Percentiles rank a stretch among this genome's conserved stretches.
Conservation (phyloP, 2,113 vertebrate genomes). For the Elanus axillaris region DNA sequence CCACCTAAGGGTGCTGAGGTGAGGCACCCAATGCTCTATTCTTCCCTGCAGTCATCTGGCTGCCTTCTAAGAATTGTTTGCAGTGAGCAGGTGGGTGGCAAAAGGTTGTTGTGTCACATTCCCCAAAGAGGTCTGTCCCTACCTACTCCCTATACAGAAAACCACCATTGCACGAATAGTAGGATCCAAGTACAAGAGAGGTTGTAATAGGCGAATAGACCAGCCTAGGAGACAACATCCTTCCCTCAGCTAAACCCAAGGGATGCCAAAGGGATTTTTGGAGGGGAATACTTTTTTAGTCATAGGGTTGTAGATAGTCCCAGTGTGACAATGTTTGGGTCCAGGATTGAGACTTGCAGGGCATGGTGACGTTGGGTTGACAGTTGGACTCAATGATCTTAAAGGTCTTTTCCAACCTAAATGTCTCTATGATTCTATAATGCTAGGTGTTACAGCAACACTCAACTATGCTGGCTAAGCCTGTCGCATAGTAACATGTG, state of each 20-base stretch:
- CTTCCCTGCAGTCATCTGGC: neutral
- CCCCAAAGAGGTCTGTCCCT: neutral
- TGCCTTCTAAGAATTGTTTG: neutral
- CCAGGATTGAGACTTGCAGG: no score
- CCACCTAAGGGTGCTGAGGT: neutral
- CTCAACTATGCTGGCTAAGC: neutral
- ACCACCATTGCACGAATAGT: neutral
- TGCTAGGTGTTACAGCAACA: neutral
- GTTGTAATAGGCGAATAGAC: neutral
- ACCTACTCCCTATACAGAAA: neutral
- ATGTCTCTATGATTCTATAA: no score
- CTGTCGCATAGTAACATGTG: neutral
- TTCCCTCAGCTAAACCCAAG: neutral
- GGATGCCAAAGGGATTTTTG: neutral
- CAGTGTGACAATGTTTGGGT: no score
- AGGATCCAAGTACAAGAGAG: neutral
- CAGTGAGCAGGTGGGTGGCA: neutral
- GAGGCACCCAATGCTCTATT: neutral
- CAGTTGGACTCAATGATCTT: no score
- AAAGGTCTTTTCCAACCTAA: no score
- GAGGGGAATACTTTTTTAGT: no score
- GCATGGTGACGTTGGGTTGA: no score
- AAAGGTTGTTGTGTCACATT: neutral
- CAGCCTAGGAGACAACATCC: neutral
- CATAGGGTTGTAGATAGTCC: no score